These are phyloP conservation scores for Adineta ricciae DNA, from an alignment of 2,888 invertebrate species.

Conservation along the genomic window DNA sequence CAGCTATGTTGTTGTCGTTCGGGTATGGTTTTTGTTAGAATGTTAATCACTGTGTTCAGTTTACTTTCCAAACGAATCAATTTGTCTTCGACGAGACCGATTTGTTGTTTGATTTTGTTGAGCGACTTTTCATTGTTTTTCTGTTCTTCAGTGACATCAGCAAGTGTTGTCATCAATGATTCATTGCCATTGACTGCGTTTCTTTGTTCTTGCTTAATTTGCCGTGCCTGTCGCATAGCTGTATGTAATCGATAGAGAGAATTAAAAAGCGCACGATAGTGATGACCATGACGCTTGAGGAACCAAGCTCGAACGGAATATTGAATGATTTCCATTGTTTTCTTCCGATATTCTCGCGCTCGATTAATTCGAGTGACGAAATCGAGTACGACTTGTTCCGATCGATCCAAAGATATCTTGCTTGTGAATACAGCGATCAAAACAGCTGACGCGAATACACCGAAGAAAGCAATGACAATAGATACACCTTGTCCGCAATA, in stretches of 20 bases:
- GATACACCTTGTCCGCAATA: neutral
- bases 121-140: neutral
- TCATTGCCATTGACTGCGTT: neutral
- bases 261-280: neutral
- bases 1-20: neutral
- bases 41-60: neutral
- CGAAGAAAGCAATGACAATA: neutral
- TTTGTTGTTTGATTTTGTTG: neutral
- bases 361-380: neutral
- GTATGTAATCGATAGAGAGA: neutral
- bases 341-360: neutral
- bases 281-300: neutral
- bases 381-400: neutral
- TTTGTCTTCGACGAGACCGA: neutral
- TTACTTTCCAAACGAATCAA: neutral
- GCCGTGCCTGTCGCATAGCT: neutral
- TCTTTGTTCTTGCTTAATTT: neutral
- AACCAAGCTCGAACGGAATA: neutral
- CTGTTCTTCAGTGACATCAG: neutral
- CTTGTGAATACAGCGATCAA: neutral
- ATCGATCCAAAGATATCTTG: neutral
- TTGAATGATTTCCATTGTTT: neutral
- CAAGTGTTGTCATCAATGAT: neutral
- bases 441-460: neutral
- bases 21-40: neutral